Evolutionary conservation across 2,113 vertebrate species (phyloP), one percentile per base, ranked within the genome.

Genomic region (Labeo rohita): DNA sequence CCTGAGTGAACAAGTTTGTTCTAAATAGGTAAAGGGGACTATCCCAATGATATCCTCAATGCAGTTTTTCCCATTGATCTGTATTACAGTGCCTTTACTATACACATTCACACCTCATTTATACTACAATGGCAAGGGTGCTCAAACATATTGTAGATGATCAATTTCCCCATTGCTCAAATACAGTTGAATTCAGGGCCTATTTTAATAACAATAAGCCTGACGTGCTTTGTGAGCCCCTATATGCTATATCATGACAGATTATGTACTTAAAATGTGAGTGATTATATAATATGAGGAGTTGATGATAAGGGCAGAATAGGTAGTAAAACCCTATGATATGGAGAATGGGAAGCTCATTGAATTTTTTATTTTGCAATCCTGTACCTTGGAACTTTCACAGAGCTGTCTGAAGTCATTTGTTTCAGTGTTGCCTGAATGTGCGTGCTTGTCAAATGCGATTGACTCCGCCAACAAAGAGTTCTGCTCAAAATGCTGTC

Each of bases 371-470:
- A 49, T 36, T 79, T 75, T 65, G 54, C 49, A 10, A 63, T 82
- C 34, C 45, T 75, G 52, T 43, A 23, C 70, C 61, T 85, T 78
- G 74, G 39, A 80, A 61, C 75, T 72, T 91, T 84, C 85, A 82
- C 85, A n/a, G 80, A 80, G 80, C 87, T 89, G 89, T 91, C 91
- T 87, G 52, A 43, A 90, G 89, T 85, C 87, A 90, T 92, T 92
- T 92, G 91, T 92, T 90, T 91, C 89, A 92, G 89, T 91, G 90
- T 88, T 85, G 13, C 8, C 50, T 61, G 72, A 89, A 88, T 89
- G 88, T 89, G 81, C 78, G 84, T 39, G 87, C 84, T 88, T 93
- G 92, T 94, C 92, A 92, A 84, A 91, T 90, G 65, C 84, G 21
- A 91, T 92, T 84, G 90, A 89, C 87, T 88, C 63, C 39, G 86